phyloP scores from a whole-genome alignment of 2,797 vertebrate species.

The Pteropus rufus region DNA sequence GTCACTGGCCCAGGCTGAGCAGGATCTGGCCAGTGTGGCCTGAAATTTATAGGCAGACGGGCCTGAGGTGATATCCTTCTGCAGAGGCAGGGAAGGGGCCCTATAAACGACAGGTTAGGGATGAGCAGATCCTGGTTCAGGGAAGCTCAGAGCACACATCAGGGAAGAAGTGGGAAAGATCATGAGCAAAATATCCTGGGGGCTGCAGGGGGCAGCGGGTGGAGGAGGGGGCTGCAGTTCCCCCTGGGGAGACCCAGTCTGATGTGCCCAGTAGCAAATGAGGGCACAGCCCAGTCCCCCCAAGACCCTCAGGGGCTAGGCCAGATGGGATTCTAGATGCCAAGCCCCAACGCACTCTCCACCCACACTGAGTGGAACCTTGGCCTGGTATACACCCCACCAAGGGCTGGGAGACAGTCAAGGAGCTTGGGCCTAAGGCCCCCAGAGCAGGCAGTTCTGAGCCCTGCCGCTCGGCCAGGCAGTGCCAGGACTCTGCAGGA shows the following conservation, averaged over 20 bases:
- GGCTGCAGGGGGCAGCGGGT: not conserved
- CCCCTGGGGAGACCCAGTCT: not conserved
- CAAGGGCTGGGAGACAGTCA: not conserved
- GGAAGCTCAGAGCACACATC: slow-evolving; percentile 38
- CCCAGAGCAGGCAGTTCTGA: not conserved
- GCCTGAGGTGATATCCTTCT: slow-evolving; percentile 14
- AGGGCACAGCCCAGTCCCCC: not conserved
- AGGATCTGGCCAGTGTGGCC: not conserved
- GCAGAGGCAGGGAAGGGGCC: slow-evolving; percentile 27
- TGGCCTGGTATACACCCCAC: not conserved
- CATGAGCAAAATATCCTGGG: not conserved
- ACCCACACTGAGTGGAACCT: not conserved
- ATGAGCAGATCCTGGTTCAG: not conserved
- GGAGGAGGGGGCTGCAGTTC: not conserved
- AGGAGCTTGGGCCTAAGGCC: not conserved
- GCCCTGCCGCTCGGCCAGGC: not conserved
- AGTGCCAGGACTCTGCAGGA: not conserved
- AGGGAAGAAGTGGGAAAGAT: not conserved
- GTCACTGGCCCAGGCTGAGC: not conserved
- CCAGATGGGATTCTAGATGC: not conserved
- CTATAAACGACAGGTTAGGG: not conserved
- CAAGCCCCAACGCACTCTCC: not conserved
- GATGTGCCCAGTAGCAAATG: not conserved
- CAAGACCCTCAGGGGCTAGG: not conserved
- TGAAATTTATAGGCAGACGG: not conserved